Evolutionary conservation across 2,888 invertebrate species (phyloP).

Genomic region (Xestoiulus laeticollis): DNA sequence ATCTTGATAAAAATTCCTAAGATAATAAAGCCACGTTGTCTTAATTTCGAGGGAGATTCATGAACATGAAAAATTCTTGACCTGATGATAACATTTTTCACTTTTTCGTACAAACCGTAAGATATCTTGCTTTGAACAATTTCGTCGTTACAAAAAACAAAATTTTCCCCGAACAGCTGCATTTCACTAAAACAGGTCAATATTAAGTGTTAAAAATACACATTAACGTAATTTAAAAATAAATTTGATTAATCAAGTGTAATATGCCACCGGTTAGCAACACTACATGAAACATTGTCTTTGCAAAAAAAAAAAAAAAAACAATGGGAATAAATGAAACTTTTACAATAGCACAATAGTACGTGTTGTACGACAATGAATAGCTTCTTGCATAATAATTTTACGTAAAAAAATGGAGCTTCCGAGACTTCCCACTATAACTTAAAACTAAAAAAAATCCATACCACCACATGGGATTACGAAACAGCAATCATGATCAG

Average conservation of each 20-base stretch:
- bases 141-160: too few relatives aligned
- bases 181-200: background rate
- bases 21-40: background rate
- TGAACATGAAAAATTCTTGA: background rate
- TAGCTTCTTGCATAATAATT: background rate
- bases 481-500: background rate
- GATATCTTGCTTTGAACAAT: too few relatives aligned
- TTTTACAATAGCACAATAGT: background rate
- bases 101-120: background rate
- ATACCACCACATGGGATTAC: background rate
- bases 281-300: background rate
- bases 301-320: too few relatives aligned
- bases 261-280: background rate
- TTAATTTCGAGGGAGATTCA: background rate
- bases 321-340: background rate
- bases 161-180: background rate
- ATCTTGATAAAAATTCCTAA: background rate
- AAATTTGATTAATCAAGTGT: background rate
- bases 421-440: background rate
- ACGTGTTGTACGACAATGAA: background rate
- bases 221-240: background rate
- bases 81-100: background rate
- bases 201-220: background rate
- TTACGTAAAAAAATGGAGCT: background rate
- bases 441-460: background rate